Percentiles rank a stretch among this genome's conserved stretches.
Evolutionary conservation across 92 coral and sea anemone genomes (phyloP).

Genomic region (Parazoanthus swiftii): DNA sequence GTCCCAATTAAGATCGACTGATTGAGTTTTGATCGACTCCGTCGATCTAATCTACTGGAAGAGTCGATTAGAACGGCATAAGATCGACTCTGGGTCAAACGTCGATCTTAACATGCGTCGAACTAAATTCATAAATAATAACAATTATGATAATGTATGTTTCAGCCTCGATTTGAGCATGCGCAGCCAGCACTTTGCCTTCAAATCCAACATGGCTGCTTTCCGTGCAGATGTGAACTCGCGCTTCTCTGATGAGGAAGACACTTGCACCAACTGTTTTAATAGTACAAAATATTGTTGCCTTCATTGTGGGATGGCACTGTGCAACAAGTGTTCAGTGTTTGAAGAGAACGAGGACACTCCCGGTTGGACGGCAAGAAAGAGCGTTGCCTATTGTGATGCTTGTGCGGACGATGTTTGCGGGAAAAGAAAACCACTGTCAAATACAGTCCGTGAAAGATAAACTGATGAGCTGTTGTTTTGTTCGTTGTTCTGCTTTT

Average conservation of each 20-base stretch:
- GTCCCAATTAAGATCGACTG: too few relatives aligned
- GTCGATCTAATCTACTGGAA: neutral
- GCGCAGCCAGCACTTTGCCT: slow-evolving; percentile 13
- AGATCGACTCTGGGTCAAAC: slow-evolving; percentile 27
- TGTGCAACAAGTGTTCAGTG: slow-evolving; percentile 50
- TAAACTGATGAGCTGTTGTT: slow-evolving; percentile 18
- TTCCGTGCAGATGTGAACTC: slow-evolving; percentile 13
- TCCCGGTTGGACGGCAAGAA: slow-evolving; percentile 46
- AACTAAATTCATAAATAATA: slow-evolving; percentile 20
- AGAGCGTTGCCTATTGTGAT: slow-evolving; percentile 47
- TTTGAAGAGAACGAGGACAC: slow-evolving; percentile 50
- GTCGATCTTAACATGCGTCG: slow-evolving; percentile 20
- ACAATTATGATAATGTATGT: slow-evolving; percentile 11
- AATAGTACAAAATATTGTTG: slow-evolving; percentile 51
- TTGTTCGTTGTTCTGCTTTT: slow-evolving; percentile 20
- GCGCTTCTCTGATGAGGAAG: slow-evolving; percentile 11
- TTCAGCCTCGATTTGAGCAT: slow-evolving; percentile 27
- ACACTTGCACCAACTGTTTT: slow-evolving; percentile 50
- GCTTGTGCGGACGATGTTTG: slow-evolving; percentile 28
- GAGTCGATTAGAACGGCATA: slow-evolving; percentile 16
- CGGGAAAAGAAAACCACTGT: neutral
- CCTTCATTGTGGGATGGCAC: slow-evolving; percentile 43
- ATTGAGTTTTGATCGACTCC: neutral
- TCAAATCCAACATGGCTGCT: slow-evolving; percentile 9
- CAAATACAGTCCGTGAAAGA: slow-evolving; percentile 29